These are phyloP conservation scores for Hirundichthys speculiger DNA, from an alignment of 2,113 vertebrate species.

Conservation along the genomic window DNA sequence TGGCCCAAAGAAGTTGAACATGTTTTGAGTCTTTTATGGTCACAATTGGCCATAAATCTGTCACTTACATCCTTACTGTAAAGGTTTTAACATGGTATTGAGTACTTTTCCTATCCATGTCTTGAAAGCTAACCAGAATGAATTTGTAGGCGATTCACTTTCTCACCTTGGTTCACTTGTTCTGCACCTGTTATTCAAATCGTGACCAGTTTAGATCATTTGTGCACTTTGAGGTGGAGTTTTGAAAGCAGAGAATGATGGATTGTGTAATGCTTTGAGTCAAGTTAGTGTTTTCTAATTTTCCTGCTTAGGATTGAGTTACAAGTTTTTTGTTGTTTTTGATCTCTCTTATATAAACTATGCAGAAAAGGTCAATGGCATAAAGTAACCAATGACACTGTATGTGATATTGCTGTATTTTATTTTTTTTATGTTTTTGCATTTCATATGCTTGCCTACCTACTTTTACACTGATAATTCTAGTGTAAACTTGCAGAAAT, in stretches of 20 bases:
- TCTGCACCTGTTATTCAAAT: slow-evolving; percentile 50
- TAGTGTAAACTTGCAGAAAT: no score
- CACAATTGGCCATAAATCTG: slow-evolving; percentile 59
- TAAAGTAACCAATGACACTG: no score
- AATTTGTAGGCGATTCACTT: slow-evolving; percentile 20
- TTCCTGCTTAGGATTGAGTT: no score
- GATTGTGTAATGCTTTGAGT: no score
- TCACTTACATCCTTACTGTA: slow-evolving; percentile 60
- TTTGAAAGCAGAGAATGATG: no score
- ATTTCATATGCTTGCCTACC: slow-evolving; percentile 11
- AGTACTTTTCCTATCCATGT: slow-evolving; percentile 23
- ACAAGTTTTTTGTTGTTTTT: no score
- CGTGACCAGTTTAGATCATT: slow-evolving; percentile 18
- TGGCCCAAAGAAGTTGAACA: slow-evolving; percentile 37
- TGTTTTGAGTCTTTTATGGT: slow-evolving; percentile 51
- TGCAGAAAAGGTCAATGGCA: no score
- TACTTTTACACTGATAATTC: not conserved
- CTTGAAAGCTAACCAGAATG: slow-evolving; percentile 19
- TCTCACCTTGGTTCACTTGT: slow-evolving; percentile 22
- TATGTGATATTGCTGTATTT: not conserved
- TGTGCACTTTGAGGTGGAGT: not conserved
- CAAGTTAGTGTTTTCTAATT: no score
- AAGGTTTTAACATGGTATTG: slow-evolving; percentile 43
- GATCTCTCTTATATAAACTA: no score
- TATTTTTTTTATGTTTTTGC: no score